Conservation (phyloP, 2,888 invertebrate species). For the Clivina fossor region DNA sequence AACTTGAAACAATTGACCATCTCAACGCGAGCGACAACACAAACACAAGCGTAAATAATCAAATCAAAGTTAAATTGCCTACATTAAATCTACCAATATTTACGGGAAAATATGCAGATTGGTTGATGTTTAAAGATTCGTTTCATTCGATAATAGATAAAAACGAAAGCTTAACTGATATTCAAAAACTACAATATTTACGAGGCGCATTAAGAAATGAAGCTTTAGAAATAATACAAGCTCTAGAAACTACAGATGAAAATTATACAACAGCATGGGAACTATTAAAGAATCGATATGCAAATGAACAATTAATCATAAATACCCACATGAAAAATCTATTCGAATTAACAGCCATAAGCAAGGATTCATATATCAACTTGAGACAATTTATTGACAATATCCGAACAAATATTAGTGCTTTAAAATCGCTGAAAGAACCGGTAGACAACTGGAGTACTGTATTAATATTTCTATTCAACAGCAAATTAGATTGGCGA, state of each 20-base stretch:
- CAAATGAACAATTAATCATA: too few species aligned
- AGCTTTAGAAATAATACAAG: constrained; percentile 36
- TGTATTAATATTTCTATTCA: constrained; percentile 9
- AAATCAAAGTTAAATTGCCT: constrained; percentile 27
- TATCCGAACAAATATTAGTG: not conserved
- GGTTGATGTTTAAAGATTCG: constrained; percentile 33
- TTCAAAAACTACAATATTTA: constrained; percentile 37
- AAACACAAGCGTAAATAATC: too few species aligned
- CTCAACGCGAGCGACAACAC: too few species aligned
- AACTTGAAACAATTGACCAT: too few species aligned
- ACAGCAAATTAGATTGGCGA: constrained; percentile 12
- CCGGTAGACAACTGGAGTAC: constrained; percentile 19
- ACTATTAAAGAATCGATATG: too few species aligned
- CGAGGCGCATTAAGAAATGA: constrained; percentile 20
- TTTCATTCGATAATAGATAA: constrained; percentile 33
- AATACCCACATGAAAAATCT: too few species aligned
- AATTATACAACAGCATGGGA: too few species aligned
- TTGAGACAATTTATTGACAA: constrained; percentile 10
- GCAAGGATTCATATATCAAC: not conserved
- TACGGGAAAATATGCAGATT: constrained; percentile 28
- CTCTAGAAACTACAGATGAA: too few species aligned
- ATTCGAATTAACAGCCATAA: too few species aligned
- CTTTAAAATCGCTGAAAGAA: constrained; percentile 9
- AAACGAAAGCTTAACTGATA: constrained; percentile 22
- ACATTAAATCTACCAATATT: constrained; percentile 32